Conservation (phyloP, 2,797 vertebrate genomes). For the Phataginus tricuspis region DNA sequence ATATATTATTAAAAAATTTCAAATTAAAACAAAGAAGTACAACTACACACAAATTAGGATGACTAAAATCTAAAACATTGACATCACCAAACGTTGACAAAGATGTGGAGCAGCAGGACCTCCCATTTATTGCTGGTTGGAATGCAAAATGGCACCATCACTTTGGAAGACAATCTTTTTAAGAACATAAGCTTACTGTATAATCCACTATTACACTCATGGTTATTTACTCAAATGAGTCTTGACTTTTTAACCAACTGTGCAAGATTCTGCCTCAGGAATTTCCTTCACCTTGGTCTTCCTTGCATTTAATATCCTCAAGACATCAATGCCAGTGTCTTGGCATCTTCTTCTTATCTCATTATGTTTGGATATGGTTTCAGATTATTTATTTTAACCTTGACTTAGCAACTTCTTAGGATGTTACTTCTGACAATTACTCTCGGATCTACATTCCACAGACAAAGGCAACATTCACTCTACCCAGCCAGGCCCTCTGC, state of each 20-base stretch:
- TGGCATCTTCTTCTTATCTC: neutral
- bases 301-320: conserved; percentile 3
- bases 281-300: neutral
- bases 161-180: neutral
- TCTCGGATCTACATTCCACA: neutral
- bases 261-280: neutral
- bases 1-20: neutral
- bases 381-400: conserved; percentile 37
- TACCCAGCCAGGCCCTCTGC: neutral
- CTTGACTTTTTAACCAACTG: neutral
- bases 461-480: neutral
- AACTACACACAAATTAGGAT: neutral
- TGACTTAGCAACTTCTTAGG: neutral
- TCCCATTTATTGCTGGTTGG: neutral
- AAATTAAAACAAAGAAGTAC: neutral
- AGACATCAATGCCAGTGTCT: neutral
- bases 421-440: conserved; percentile 39
- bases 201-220: neutral
- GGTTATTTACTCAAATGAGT: neutral
- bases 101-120: neutral
- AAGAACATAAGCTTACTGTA: neutral
- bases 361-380: conserved; percentile 37
- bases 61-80: neutral
- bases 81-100: neutral
- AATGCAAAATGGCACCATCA: neutral